Percentiles rank a stretch among this genome's conserved stretches.
Evolutionary conservation across 2,888 invertebrate genomes (phyloP).

Genomic region (Lottia scabra): DNA sequence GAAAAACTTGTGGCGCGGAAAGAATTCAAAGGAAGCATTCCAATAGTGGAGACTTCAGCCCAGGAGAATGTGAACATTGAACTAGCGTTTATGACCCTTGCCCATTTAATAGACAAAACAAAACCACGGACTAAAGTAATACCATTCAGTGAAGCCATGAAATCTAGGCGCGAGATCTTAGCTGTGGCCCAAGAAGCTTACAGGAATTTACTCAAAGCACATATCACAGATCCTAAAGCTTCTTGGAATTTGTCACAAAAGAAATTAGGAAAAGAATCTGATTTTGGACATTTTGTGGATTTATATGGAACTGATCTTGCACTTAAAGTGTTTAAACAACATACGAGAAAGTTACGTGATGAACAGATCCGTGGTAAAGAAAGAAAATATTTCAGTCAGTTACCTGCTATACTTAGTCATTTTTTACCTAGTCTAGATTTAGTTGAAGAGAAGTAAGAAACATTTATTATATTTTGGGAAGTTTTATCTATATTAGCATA

Average conservation of each 20-base stretch:
- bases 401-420: constrained; percentile 82
- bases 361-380: constrained; percentile 83
- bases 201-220: constrained; percentile 85
- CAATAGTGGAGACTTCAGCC: constrained; percentile 93
- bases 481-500: no score
- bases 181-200: constrained; percentile 93
- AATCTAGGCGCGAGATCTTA: constrained; percentile 86
- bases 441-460: constrained; percentile 74
- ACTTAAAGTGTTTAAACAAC: constrained; percentile 81
- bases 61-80: constrained; percentile 97
- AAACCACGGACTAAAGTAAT: constrained; percentile 75
- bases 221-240: constrained; percentile 85
- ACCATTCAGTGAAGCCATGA: constrained; percentile 85
- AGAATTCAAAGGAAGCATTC: constrained; percentile 85
- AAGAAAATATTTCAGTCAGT: constrained; percentile 81
- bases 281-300: constrained; percentile 87
- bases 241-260: constrained; percentile 75
- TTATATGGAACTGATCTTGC: constrained; percentile 89
- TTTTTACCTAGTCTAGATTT: constrained; percentile 82
- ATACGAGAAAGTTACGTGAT: constrained; percentile 84
- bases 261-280: constrained; percentile 86
- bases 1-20: constrained; percentile 89
- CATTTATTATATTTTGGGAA: no score
- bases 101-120: constrained; percentile 91
- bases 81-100: constrained; percentile 85